phyloP scores from a whole-genome alignment of 2,888 invertebrate species.

The Selenia dentaria region DNA sequence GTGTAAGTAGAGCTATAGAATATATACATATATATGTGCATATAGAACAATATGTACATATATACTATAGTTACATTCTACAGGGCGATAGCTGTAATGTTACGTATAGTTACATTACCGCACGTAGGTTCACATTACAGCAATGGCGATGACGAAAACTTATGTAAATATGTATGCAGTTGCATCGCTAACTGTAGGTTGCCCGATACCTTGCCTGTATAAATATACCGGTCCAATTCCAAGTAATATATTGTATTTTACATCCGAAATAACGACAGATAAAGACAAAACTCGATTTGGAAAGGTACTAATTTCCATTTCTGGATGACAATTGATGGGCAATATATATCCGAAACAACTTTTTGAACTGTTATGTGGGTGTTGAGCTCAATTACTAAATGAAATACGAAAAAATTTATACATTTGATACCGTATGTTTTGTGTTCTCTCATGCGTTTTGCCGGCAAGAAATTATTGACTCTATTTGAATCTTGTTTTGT shows the following conservation, averaged over 20 bases:
- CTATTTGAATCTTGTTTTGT: background rate
- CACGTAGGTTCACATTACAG: too few relatives aligned
- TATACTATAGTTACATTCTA: too few relatives aligned
- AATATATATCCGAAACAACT: constrained; percentile 25
- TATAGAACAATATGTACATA: constrained; percentile 9
- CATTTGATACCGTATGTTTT: background rate
- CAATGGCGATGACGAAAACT: too few relatives aligned
- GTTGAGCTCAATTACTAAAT: constrained; percentile 21
- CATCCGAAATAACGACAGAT: constrained; percentile 38
- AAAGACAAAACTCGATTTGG: constrained; percentile 39
- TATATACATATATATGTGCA: background rate
- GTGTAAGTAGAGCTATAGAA: too few relatives aligned
- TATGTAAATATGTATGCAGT: constrained; percentile 7
- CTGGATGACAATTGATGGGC: constrained; percentile 39
- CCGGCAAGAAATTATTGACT: background rate
- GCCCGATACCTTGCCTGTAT: constrained; percentile 6
- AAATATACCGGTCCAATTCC: constrained; percentile 33
- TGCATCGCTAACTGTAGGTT: constrained; percentile 8
- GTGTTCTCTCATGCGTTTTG: background rate
- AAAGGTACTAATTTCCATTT: constrained; percentile 41
- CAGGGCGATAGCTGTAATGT: too few relatives aligned
- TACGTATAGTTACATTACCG: too few relatives aligned
- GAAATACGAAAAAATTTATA: constrained; percentile 9
- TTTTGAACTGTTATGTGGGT: constrained; percentile 24
- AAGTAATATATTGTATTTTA: constrained; percentile 35